A percentile compares a stretch with the other conserved stretches of the same genome.
These are phyloP conservation scores for Plagodis dolabraria DNA, from an alignment of 2,888 invertebrate genomes.

Conservation along the genomic window DNA sequence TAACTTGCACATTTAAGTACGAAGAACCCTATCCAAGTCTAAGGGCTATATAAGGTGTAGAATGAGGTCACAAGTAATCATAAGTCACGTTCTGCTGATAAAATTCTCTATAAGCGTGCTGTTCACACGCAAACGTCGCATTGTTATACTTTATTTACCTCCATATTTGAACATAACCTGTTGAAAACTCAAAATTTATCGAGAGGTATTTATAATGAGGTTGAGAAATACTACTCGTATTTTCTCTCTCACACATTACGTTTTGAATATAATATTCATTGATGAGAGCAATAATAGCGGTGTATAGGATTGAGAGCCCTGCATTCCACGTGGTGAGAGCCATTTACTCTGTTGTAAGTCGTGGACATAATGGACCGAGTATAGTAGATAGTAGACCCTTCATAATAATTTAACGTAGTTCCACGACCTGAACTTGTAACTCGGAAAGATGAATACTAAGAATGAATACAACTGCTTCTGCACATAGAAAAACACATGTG, in stretches of 20 bases:
- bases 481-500: slow-evolving; percentile 12
- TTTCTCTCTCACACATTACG: no score
- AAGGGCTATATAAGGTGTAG: slow-evolving; percentile 37
- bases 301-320: slow-evolving; percentile 49
- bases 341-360: slow-evolving; percentile 50
- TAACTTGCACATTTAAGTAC: slow-evolving; percentile 26
- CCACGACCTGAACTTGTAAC: slow-evolving; percentile 40
- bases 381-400: no score
- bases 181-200: slow-evolving; percentile 2
- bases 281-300: slow-evolving; percentile 52
- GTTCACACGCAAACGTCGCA: slow-evolving; percentile 46
- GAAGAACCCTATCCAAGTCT: slow-evolving; percentile 21
- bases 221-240: slow-evolving; percentile 26
- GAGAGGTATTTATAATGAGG: slow-evolving; percentile 1
- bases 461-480: no score
- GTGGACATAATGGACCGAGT: slow-evolving; percentile 42
- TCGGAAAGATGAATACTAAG: slow-evolving; percentile 25
- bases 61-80: slow-evolving; percentile 49
- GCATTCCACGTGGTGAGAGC: slow-evolving; percentile 53
- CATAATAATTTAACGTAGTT: slow-evolving; percentile 50
- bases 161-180: not conserved
- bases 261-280: slow-evolving; percentile 64
- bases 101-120: slow-evolving; percentile 41
- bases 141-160: slow-evolving; percentile 37
- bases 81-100: slow-evolving; percentile 52